Percentiles rank a stretch among this genome's conserved stretches.
These are phyloP conservation scores for Meandrina meandrites DNA, from an alignment of 92 coral and sea anemone genomes.

Conservation along the genomic window DNA sequence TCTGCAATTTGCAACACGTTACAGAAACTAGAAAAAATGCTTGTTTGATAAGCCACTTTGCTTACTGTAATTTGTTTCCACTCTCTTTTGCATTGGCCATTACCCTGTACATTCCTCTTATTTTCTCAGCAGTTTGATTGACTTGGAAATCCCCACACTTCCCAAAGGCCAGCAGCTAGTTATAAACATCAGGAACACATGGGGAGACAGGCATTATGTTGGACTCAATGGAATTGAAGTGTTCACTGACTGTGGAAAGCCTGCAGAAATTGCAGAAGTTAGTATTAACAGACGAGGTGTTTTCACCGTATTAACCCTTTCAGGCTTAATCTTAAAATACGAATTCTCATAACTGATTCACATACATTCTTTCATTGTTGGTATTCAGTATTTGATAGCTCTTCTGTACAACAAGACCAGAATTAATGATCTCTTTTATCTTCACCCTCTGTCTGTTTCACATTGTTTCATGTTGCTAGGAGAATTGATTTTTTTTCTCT, in stretches of 20 bases:
- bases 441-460: neutral
- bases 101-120: neutral
- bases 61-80: neutral
- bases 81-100: neutral
- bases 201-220: constrained; percentile 98
- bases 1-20: neutral
- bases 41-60: neutral
- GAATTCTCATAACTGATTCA: neutral
- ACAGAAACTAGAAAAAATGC: neutral
- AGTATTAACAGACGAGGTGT: neutral
- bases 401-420: neutral
- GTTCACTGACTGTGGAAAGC: constrained; percentile 86
- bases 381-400: neutral
- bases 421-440: neutral
- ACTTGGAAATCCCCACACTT: constrained; percentile 88
- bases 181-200: constrained; percentile 77
- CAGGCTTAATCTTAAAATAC: neutral
- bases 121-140: constrained; percentile 36
- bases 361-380: neutral
- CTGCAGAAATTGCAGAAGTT: constrained; percentile 90
- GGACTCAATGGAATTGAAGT: constrained; percentile 98
- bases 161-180: constrained; percentile 82
- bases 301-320: neutral
- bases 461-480: neutral
- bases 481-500: too few relatives aligned